Conservation (phyloP, 1,140 invertebrate genomes). For the Eriocheir sinensis region DNA sequence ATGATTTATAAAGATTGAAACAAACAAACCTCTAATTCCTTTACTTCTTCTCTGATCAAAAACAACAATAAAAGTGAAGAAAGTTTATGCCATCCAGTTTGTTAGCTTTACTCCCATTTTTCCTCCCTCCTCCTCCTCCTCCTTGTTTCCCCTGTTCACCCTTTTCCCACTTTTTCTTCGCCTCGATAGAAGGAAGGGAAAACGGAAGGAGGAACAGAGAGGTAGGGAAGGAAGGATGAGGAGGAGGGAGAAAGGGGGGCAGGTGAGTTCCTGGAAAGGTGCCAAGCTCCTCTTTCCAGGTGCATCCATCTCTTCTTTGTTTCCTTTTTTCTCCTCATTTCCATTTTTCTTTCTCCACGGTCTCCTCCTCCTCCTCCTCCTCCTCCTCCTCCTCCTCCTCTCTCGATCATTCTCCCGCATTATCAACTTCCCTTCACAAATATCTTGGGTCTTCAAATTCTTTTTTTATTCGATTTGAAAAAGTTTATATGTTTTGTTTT, state of each 20-base stretch:
- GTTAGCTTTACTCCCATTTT: neutral
- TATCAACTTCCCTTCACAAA: no score
- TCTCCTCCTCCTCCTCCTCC: no score
- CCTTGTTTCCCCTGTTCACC: neutral
- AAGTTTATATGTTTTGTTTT: no score
- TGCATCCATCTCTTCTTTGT: slow-evolving; percentile 30
- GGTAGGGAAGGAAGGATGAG: neutral
- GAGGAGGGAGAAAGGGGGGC: no score
- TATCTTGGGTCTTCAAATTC: neutral
- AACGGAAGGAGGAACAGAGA: neutral
- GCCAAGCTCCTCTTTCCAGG: neutral
- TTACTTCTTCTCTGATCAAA: neutral
- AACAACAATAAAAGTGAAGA: neutral
- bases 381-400: neutral
- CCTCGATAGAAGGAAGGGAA: neutral
- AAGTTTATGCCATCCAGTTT: neutral
- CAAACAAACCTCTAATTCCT: neutral
- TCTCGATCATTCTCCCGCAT: neutral
- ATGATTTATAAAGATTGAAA: neutral
- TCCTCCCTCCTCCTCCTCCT: neutral
- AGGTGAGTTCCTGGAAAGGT: neutral
- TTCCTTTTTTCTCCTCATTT: slow-evolving; percentile 13
- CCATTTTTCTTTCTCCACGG: slow-evolving; percentile 7
- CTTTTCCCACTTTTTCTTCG: neutral
- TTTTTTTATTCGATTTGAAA: no score